Conservation (phyloP, 2,797 vertebrate genomes). For the Anguilla marmorata region DNA sequence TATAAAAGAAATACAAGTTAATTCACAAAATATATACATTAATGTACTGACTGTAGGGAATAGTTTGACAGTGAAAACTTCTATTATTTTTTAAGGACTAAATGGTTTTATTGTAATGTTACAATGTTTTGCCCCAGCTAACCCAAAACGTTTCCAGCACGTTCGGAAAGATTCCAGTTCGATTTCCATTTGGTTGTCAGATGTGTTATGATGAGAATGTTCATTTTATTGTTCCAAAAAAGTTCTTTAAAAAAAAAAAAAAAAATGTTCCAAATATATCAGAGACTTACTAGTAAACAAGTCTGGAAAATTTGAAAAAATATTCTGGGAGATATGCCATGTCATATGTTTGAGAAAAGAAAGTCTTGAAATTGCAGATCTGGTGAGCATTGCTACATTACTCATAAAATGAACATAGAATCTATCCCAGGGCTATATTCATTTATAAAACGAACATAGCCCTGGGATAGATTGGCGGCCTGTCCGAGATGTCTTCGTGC, state of each 20-base stretch:
- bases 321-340: neutral
- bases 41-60: neutral
- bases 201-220: neutral
- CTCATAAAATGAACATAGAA: neutral
- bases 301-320: neutral
- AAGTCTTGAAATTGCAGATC: neutral
- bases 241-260: neutral
- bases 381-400: neutral
- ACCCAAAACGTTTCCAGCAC: conserved; percentile 4
- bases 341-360: neutral
- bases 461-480: too few relatives aligned
- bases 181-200: neutral
- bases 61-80: neutral
- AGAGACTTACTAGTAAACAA: neutral
- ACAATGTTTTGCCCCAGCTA: neutral
- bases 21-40: neutral
- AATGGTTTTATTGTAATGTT: neutral
- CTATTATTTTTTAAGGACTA: neutral
- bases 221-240: neutral
- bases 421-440: too few relatives aligned
- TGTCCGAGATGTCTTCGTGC: too few relatives aligned
- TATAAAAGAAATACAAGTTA: neutral
- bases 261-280: neutral
- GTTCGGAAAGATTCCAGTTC: neutral
- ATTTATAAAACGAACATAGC: too few relatives aligned